phyloP scores from a whole-genome alignment of 2,797 vertebrate genomes.

The Lagorchestes hirsutus region DNA sequence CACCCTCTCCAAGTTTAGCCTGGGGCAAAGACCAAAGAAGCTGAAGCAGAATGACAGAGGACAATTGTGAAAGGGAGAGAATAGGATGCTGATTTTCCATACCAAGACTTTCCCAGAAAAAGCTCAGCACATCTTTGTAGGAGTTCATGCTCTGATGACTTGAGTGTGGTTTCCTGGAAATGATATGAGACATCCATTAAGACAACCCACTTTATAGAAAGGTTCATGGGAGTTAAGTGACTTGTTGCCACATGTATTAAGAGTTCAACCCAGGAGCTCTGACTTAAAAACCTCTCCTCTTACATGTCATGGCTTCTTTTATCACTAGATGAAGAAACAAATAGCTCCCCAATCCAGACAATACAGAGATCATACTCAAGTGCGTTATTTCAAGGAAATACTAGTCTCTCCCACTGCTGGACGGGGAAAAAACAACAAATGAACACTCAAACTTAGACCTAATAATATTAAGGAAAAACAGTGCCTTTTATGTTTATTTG shows the following conservation, averaged over 20 bases:
- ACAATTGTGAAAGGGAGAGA: conserved; percentile 92
- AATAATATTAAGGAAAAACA: not conserved
- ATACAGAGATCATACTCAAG: not conserved
- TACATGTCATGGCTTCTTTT: not conserved
- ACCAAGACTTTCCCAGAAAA: conserved; percentile 90
- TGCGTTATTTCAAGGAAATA: not conserved
- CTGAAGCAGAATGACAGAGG: conserved; percentile 90
- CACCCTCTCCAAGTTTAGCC: conserved; percentile 91
- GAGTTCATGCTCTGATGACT: conserved; percentile 83
- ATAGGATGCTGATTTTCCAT: conserved; percentile 88
- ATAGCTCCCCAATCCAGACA: not conserved
- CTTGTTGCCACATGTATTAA: not conserved
- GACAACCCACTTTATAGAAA: too few relatives aligned
- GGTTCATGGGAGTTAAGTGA: too few relatives aligned
- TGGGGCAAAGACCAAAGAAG: conserved; percentile 91
- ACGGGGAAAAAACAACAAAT: not conserved
- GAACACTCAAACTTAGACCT: not conserved
- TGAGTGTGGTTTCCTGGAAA: not conserved
- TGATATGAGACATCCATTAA: not conserved
- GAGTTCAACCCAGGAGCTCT: not conserved
- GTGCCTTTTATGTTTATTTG: not conserved
- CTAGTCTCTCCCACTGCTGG: not conserved
- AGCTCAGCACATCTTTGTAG: conserved; percentile 93
- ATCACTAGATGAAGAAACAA: not conserved
- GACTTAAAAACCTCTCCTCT: not conserved